A percentile compares a stretch with the other conserved stretches of the same genome.
These are phyloP conservation scores for Cheilinus undulatus DNA, from an alignment of 2,113 vertebrate species.

Conservation along the genomic window DNA sequence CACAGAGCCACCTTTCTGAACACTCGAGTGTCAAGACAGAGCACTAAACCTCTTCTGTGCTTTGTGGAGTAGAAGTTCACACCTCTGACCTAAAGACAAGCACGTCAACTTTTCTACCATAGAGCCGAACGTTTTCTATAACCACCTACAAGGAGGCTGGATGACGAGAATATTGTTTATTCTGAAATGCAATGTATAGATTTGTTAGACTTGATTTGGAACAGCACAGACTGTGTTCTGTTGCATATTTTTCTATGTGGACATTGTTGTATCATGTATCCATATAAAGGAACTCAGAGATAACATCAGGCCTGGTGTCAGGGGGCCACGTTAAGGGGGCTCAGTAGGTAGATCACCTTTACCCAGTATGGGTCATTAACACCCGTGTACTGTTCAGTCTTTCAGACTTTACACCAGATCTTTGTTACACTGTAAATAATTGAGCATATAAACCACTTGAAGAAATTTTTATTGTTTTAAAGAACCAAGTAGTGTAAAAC, in stretches of 20 bases:
- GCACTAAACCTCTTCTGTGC: slow-evolving; percentile 8
- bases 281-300: slow-evolving; percentile 36
- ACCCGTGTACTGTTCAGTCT: slow-evolving; percentile 26
- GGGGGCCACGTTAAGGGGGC: slow-evolving; percentile 8
- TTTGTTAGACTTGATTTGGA: slow-evolving; percentile 58
- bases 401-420: slow-evolving; percentile 49
- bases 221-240: slow-evolving; percentile 28
- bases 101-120: slow-evolving; percentile 51
- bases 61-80: slow-evolving; percentile 23
- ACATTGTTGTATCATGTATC: slow-evolving; percentile 23
- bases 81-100: slow-evolving; percentile 21
- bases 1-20: slow-evolving; percentile 42
- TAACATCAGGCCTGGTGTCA: slow-evolving; percentile 27
- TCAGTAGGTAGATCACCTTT: slow-evolving; percentile 23
- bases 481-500: slow-evolving; percentile 19
- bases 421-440: slow-evolving; percentile 73
- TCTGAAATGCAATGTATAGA: slow-evolving; percentile 64
- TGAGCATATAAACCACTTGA: slow-evolving; percentile 39
- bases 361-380: slow-evolving; percentile 10
- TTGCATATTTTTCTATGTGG: slow-evolving; percentile 69
- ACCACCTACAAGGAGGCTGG: slow-evolving; percentile 46
- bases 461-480: slow-evolving; percentile 34
- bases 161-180: slow-evolving; percentile 51
- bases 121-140: slow-evolving; percentile 45
- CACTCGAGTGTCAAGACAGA: slow-evolving; percentile 43